phyloP scores from a whole-genome alignment of 1,140 invertebrate genomes.

The Hyposmocoma kahamanoa region DNA sequence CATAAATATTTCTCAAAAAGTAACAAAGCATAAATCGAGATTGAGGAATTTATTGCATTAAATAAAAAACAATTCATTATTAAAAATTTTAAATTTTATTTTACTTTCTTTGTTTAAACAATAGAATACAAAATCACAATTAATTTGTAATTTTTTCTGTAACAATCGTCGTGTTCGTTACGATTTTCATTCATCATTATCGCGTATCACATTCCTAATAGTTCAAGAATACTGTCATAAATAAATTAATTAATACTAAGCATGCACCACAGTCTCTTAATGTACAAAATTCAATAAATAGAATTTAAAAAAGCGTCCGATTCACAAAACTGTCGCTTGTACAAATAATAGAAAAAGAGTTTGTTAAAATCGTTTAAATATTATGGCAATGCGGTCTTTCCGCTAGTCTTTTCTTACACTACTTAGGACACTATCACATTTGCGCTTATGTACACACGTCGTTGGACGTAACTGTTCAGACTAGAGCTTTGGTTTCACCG shows the following conservation, averaged over 20 bases:
- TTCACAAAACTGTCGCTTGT: conserved; percentile 27
- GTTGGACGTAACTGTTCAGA: conserved; percentile 45
- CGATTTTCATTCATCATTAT: conserved; percentile 4
- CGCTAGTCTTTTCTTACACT: conserved; percentile 67
- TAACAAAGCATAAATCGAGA: no score
- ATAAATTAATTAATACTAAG: conserved; percentile 66
- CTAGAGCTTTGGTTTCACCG: conserved; percentile 69
- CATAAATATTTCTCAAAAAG: no score
- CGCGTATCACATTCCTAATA: conserved; percentile 33
- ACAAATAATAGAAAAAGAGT: no score
- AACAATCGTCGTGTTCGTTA: conserved; percentile 40
- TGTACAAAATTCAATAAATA: conserved; percentile 57
- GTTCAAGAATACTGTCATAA: conserved; percentile 64
- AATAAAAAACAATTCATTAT: no score
- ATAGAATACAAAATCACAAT: conserved; percentile 56
- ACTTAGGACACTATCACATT: conserved; percentile 73
- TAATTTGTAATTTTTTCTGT: conserved; percentile 24
- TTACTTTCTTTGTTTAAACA: conserved; percentile 35
- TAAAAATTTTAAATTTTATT: conserved; percentile 37
- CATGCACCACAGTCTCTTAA: conserved; percentile 63
- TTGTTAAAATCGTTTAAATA: no score
- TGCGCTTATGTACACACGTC: conserved; percentile 66
- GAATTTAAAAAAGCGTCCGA: conserved; percentile 41
- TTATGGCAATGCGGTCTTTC: conserved; percentile 61
- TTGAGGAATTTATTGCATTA: no score